phyloP scores from a whole-genome alignment of 2,797 vertebrate species.

The Enteromius unitaeniatus region DNA sequence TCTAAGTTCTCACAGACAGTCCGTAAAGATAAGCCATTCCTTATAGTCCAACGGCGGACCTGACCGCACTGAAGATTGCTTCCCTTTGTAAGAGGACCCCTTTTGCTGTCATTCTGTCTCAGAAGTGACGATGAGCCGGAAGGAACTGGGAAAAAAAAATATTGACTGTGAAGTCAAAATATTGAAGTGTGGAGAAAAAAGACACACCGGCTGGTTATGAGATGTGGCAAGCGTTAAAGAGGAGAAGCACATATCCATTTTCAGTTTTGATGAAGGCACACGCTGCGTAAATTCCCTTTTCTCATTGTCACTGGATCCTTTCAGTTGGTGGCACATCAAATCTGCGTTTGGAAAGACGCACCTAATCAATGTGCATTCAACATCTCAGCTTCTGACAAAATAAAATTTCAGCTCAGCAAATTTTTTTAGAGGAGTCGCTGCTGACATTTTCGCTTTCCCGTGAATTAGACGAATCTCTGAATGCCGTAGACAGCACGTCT shows the following conservation, averaged over 20 bases:
- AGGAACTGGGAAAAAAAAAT: slow-evolving; percentile 53
- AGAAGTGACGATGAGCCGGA: slow-evolving; percentile 66
- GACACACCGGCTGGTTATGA: slow-evolving; percentile 55
- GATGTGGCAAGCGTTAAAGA: slow-evolving; percentile 43
- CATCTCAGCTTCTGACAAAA: slow-evolving; percentile 27
- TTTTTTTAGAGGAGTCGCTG: slow-evolving; percentile 10
- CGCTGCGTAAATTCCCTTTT: slow-evolving; percentile 24
- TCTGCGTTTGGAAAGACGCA: slow-evolving; percentile 11
- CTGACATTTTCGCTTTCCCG: slow-evolving; percentile 26
- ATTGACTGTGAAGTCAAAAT: slow-evolving; percentile 61
- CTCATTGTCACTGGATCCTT: slow-evolving; percentile 39
- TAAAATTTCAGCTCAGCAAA: slow-evolving; percentile 34
- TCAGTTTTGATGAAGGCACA: slow-evolving; percentile 42
- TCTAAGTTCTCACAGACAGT: slow-evolving; percentile 53
- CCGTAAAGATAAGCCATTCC: slow-evolving; percentile 53
- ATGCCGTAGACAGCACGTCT: slow-evolving; percentile 16
- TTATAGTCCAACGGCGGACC: slow-evolving; percentile 17
- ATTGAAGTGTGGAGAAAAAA: slow-evolving; percentile 62
- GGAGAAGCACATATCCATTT: slow-evolving; percentile 50
- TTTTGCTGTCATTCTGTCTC: slow-evolving; percentile 62
- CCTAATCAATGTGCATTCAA: slow-evolving; percentile 38
- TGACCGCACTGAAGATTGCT: slow-evolving; percentile 62
- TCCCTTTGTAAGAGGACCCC: slow-evolving; percentile 67
- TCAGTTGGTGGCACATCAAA: slow-evolving; percentile 39
- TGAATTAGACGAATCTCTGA: slow-evolving; percentile 19